Conservation (phyloP, 2,113 vertebrate species). For the Loxodonta africana region DNA sequence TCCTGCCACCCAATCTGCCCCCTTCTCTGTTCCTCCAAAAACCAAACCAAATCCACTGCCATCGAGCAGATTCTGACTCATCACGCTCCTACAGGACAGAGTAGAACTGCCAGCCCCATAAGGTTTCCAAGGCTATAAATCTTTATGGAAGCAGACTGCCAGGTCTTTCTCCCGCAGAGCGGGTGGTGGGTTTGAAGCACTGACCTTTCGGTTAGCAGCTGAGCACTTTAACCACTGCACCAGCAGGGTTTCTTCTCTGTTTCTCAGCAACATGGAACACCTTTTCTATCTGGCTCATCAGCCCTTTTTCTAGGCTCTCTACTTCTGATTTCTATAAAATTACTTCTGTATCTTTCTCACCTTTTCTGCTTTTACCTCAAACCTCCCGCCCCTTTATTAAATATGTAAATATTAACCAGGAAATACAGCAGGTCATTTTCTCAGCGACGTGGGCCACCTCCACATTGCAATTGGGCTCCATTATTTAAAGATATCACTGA, state of each 20-base stretch:
- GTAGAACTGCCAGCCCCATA: no score
- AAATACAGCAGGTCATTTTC: background rate
- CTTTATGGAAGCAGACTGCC: no score
- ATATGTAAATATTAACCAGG: background rate
- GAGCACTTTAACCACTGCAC: no score
- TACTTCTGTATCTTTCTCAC: background rate
- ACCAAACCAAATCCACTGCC: no score
- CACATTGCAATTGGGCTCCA: background rate
- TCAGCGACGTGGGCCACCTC: background rate
- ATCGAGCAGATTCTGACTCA: no score
- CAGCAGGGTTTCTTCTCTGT: no score
- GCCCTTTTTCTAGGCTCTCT: background rate
- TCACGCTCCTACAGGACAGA: no score
- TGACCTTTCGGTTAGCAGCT: no score
- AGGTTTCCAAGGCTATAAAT: no score
- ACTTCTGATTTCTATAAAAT: background rate
- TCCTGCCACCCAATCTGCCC: fast-evolving
- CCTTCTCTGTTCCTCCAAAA: background rate
- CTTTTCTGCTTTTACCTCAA: background rate
- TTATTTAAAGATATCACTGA: background rate
- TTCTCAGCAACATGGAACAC: background rate
- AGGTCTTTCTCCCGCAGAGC: no score
- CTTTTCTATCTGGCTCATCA: background rate
- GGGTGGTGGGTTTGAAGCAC: no score
- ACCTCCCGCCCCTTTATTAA: background rate